These are phyloP conservation scores for Rhinoderma darwinii DNA, from an alignment of 2,113 vertebrate genomes.

Conservation along the genomic window DNA sequence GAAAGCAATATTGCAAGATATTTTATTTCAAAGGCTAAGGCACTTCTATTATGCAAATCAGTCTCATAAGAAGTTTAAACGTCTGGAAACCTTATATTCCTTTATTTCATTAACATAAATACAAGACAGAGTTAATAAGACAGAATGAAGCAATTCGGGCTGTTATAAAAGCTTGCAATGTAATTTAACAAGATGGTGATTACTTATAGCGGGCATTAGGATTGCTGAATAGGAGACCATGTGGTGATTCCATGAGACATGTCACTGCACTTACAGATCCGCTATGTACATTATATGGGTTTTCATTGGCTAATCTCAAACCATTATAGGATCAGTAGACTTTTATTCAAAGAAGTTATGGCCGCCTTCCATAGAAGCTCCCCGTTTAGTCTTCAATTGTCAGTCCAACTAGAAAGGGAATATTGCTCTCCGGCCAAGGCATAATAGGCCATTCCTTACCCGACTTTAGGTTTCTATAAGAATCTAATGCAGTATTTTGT, in stretches of 20 bases:
- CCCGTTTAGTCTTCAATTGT: not conserved
- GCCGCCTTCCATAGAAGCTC: not conserved
- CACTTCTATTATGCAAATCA: constrained; percentile 66
- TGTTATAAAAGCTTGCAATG: not conserved
- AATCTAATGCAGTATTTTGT: too few species aligned
- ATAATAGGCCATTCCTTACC: too few species aligned
- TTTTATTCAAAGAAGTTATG: not conserved
- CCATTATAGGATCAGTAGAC: not conserved
- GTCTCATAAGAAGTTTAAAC: constrained; percentile 69
- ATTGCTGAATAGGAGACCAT: constrained; percentile 6
- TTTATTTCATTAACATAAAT: constrained; percentile 68
- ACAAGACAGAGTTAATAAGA: constrained; percentile 56
- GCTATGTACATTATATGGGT: not conserved
- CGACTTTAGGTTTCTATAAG: too few species aligned
- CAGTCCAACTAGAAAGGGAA: not conserved
- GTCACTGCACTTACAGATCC: not conserved
- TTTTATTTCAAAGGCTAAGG: constrained; percentile 62
- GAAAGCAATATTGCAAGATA: constrained; percentile 63
- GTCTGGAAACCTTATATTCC: constrained; percentile 72
- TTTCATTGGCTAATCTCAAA: not conserved
- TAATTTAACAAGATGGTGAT: constrained; percentile 62
- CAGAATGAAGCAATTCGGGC: constrained; percentile 45
- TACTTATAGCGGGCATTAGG: constrained; percentile 10
- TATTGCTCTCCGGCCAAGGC: too few species aligned
- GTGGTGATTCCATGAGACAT: not conserved